These are phyloP conservation scores for Hoplias malabaricus DNA, from an alignment of 2,113 vertebrate genomes.

Conservation along the genomic window DNA sequence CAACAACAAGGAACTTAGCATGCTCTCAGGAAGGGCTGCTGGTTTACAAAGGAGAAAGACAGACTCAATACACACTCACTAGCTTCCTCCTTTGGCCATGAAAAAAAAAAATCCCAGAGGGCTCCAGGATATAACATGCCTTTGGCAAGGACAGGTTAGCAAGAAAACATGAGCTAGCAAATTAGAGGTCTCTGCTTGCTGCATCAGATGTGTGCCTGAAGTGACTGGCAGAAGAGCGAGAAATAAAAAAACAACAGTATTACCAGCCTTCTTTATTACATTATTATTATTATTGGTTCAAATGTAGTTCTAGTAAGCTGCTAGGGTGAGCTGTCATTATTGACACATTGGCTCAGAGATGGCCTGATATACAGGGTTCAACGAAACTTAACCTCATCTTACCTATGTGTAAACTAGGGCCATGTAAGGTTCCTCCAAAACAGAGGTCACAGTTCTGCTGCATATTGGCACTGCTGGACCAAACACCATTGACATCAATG, in stretches of 20 bases:
- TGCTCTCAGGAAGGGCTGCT: slow-evolving; percentile 53
- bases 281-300: neutral
- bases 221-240: neutral
- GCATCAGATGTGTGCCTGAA: slow-evolving; percentile 7
- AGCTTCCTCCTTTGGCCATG: slow-evolving; percentile 5
- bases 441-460: neutral
- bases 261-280: neutral
- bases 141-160: slow-evolving; percentile 41
- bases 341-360: neutral
- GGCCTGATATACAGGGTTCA: neutral
- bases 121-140: slow-evolving; percentile 33
- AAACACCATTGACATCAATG: no score
- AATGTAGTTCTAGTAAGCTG: neutral
- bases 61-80: slow-evolving; percentile 39
- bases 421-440: neutral
- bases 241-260: neutral
- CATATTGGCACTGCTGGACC: neutral
- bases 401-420: neutral
- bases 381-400: neutral
- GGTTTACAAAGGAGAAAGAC: slow-evolving; percentile 43
- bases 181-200: slow-evolving; percentile 14
- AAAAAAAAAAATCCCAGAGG: slow-evolving; percentile 38
- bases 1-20: slow-evolving; percentile 10
- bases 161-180: slow-evolving; percentile 43
- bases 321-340: slow-evolving; percentile 18